Percentiles rank a stretch among this genome's conserved stretches.
Conservation (phyloP, 2,113 vertebrate genomes). For the Paramisgurnus dabryanus region DNA sequence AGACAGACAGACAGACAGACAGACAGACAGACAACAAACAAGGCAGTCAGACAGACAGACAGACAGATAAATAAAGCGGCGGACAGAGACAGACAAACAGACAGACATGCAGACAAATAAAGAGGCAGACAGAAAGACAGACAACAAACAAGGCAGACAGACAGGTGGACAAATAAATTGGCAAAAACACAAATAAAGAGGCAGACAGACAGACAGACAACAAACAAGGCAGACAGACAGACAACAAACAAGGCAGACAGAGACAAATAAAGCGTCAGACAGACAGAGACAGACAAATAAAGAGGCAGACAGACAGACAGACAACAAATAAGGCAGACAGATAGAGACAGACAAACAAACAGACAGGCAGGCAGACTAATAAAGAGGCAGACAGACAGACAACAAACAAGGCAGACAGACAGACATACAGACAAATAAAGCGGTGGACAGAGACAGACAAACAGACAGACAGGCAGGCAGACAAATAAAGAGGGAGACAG, state of each 20-base stretch:
- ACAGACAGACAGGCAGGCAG: not conserved
- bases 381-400: not conserved
- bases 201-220: not conserved
- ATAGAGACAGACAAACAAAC: not conserved
- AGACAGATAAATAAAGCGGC: slow-evolving; percentile 49
- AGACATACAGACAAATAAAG: not conserved
- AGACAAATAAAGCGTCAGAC: no score
- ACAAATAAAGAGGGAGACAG: slow-evolving; percentile 38
- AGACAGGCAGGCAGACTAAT: no score
- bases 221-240: slow-evolving; percentile 40
- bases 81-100: not conserved
- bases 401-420: not conserved
- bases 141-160: no score
- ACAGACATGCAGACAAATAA: no score
- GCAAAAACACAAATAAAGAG: no score
- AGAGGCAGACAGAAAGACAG: no score
- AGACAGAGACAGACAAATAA: no score
- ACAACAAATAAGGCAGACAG: no score
- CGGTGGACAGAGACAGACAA: not conserved
- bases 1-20: no score
- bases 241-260: not conserved
- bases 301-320: no score
- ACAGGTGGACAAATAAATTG: no score
- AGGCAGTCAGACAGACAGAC: slow-evolving; percentile 23
- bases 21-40: no score